Evolutionary conservation across 2,797 vertebrate species (phyloP).

Genomic region (Echiichthys vipera): DNA sequence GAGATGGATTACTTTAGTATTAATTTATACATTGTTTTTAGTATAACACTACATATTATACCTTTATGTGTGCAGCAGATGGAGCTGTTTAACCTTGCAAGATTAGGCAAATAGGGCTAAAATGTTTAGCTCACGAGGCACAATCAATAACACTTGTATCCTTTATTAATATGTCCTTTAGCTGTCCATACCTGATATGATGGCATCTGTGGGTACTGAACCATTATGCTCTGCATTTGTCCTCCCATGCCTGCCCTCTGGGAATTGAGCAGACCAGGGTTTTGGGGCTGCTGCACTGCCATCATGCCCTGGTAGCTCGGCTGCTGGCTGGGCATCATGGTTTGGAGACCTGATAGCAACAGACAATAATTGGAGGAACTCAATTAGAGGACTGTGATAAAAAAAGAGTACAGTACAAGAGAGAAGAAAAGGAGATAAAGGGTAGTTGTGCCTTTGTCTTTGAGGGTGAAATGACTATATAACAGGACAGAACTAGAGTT

Average conservation of each 20-base stretch:
- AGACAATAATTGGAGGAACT: background rate
- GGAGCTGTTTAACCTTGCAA: slow-evolving; percentile 36
- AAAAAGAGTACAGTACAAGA: background rate
- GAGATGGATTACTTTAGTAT: no score
- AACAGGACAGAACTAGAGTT: background rate
- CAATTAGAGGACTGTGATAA: background rate
- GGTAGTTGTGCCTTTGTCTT: background rate
- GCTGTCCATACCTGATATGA: slow-evolving; percentile 91
- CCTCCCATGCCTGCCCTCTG: slow-evolving; percentile 90
- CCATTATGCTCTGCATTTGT: slow-evolving; percentile 98
- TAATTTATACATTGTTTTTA: no score
- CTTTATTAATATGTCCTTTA: background rate
- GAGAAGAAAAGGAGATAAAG: background rate
- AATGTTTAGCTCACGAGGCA: background rate
- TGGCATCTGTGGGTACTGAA: slow-evolving; percentile 96
- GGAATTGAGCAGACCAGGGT: slow-evolving; percentile 89
- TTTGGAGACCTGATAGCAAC: slow-evolving; percentile 89
- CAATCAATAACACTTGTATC: background rate
- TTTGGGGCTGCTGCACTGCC: slow-evolving; percentile 94
- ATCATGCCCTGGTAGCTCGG: slow-evolving; percentile 94
- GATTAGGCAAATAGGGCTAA: background rate
- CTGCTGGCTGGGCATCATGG: slow-evolving; percentile 96
- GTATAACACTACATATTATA: no score
- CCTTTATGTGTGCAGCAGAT: slow-evolving; percentile 35
- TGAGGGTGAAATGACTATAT: background rate